Conservation (phyloP, 2,113 vertebrate genomes). For the Mobula birostris region DNA sequence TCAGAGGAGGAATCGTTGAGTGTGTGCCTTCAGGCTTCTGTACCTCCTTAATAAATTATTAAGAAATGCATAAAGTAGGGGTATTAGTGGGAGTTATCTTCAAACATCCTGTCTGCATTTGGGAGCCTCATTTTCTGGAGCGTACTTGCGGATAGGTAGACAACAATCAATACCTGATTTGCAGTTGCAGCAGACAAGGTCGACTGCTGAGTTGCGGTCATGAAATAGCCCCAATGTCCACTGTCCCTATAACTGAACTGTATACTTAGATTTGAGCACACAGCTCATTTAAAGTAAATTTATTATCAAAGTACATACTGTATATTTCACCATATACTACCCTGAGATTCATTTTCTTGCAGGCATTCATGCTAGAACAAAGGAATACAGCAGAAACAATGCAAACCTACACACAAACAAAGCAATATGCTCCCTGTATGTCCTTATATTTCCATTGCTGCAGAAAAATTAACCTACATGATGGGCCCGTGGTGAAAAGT, state of each 20-base stretch:
- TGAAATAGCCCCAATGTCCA: background rate
- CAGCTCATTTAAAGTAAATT: background rate
- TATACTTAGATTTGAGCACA: background rate
- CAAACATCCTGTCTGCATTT: background rate
- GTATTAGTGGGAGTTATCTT: background rate
- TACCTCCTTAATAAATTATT: background rate
- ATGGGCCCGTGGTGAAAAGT: background rate
- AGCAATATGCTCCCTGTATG: background rate
- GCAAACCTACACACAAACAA: no score
- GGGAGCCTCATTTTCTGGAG: background rate
- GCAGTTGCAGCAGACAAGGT: background rate
- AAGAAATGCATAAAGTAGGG: background rate
- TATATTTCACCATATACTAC: no score
- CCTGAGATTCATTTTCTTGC: no score
- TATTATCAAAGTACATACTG: no score
- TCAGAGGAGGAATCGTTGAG: no score
- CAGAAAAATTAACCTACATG: background rate
- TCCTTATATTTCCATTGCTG: background rate
- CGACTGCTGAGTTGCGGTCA: background rate
- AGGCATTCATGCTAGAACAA: no score
- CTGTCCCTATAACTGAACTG: background rate
- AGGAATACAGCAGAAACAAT: no score
- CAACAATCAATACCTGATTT: background rate
- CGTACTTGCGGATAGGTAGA: background rate
- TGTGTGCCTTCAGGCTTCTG: no score